Evolutionary conservation across 2,797 vertebrate species (phyloP), one percentile per base, ranked within the genome.

Genomic region (Hapalemur alaotrensis): DNA sequence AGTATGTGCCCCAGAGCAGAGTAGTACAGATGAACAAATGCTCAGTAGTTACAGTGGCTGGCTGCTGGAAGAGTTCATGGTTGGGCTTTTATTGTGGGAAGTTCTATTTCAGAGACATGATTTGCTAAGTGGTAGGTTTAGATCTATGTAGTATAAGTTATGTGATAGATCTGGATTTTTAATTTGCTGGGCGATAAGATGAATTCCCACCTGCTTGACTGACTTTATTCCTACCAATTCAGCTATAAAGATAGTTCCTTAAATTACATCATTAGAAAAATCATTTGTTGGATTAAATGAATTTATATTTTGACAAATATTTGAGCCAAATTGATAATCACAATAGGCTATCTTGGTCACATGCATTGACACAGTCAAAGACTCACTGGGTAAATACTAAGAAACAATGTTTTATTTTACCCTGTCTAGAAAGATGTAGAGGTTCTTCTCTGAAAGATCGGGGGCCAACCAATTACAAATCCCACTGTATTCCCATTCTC

Each of bases 251-350:
- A 70, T 25, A 59, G 41, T 67, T 91, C 46, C 7, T 86, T 70
- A 67, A 8, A 59, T 75, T 76, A 78, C 20, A 91, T 72, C 17
- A 80, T 80, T 17, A 86, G 69, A n/a, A 28, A 80, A 30, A 65
- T 79, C n/a, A 82, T 83, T 95, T 93, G 23, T 78, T 85, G 23
- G 30, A 87, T 86, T 88, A 79, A 89, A 57, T 7, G 0, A 63
- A 75, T 65, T 92, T 84, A 54, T 87, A 87, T 90, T 96, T 90
- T 69, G 63, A 79, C 57, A 93, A 54, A 86, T 75, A 86, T 86
- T 82, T 93, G 80, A 93, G 35, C 8, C n/a, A 89, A 79, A 96
- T 52, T 46, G 32, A 75, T 23, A 92, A 11, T 95, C 15, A 93
- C 14, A 84, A 17, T 41, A 15, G 13, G 65, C 2, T 89, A 10